Conservation (phyloP, 2,888 invertebrate species). For the Charanyca ferruginea region DNA sequence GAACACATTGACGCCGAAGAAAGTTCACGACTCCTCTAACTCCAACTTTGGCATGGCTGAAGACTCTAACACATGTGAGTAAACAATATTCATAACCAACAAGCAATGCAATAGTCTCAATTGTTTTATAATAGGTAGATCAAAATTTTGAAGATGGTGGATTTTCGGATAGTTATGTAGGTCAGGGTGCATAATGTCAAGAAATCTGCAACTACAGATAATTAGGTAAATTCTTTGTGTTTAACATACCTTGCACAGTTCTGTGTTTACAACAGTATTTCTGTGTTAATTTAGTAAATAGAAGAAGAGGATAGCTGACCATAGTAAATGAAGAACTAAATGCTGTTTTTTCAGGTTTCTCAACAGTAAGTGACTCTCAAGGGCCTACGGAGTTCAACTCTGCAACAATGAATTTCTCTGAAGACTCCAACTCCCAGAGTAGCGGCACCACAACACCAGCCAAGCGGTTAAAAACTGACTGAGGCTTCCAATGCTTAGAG, state of each 20-base stretch:
- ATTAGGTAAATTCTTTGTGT: not conserved
- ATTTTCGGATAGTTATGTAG: slow-evolving; percentile 48
- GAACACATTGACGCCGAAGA: slow-evolving; percentile 93
- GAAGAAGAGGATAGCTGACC: not conserved
- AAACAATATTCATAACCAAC: slow-evolving; percentile 11
- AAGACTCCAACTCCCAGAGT: slow-evolving; percentile 97
- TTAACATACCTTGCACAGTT: not conserved
- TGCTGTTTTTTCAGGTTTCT: slow-evolving; percentile 92
- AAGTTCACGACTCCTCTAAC: slow-evolving; percentile 93
- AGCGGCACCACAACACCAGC: slow-evolving; percentile 94
- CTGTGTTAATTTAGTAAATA: not conserved
- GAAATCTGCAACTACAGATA: slow-evolving; percentile 16
- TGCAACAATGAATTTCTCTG: slow-evolving; percentile 96
- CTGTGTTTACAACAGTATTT: not conserved
- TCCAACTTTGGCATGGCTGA: slow-evolving; percentile 96
- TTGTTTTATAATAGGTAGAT: slow-evolving; percentile 3
- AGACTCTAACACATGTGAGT: slow-evolving; percentile 97
- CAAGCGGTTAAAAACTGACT: slow-evolving; percentile 95
- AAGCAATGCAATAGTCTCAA: not conserved
- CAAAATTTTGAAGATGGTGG: slow-evolving; percentile 20
- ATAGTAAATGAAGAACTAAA: slow-evolving; percentile 7
- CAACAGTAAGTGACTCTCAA: slow-evolving; percentile 97
- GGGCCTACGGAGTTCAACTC: slow-evolving; percentile 96
- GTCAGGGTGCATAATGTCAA: slow-evolving; percentile 49
- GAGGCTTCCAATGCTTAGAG: slow-evolving; percentile 72